Evolutionary conservation across 2,888 invertebrate species (phyloP).

Genomic region (Stomorhina lunata): DNA sequence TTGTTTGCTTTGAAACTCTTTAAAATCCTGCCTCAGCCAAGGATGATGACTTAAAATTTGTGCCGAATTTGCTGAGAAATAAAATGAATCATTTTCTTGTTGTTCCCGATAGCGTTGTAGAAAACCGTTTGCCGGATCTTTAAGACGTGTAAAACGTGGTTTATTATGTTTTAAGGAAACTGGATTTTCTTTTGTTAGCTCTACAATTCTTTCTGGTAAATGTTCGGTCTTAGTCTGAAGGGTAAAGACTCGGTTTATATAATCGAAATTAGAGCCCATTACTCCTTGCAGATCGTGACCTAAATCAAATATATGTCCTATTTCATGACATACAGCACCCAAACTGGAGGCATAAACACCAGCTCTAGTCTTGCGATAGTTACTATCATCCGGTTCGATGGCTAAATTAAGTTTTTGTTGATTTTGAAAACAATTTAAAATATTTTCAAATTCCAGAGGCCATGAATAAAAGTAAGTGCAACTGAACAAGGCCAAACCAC

Average conservation of each 20-base stretch:
- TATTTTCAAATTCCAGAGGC: conserved; percentile 87
- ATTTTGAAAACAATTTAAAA: conserved; percentile 81
- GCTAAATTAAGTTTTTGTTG: conserved; percentile 85
- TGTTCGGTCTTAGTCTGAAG: conserved; percentile 81
- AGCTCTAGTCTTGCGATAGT: conserved; percentile 91
- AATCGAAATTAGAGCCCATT: conserved; percentile 95
- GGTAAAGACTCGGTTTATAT: conserved; percentile 89
- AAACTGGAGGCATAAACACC: conserved; percentile 94
- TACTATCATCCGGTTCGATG: conserved; percentile 93
- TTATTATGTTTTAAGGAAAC: too few relatives aligned
- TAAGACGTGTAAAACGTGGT: conserved; percentile 75
- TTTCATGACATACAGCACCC: conserved; percentile 95
- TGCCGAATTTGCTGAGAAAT: conserved; percentile 77
- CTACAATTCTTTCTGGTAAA: conserved; percentile 76
- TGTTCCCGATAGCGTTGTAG: conserved; percentile 78
- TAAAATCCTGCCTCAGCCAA: conserved; percentile 72
- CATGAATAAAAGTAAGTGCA: conserved; percentile 94
- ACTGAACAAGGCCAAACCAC: conserved; percentile 94
- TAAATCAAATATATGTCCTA: conserved; percentile 93
- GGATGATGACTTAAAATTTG: conserved; percentile 76
- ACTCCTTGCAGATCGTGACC: conserved; percentile 95
- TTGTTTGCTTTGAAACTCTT: neutral
- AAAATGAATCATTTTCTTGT: conserved; percentile 76
- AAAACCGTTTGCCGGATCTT: conserved; percentile 68
- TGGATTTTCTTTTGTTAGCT: neutral